Evolutionary conservation across 2,888 invertebrate species (phyloP), one percentile per base, ranked within the genome.

Genomic region (Actias luna): DNA sequence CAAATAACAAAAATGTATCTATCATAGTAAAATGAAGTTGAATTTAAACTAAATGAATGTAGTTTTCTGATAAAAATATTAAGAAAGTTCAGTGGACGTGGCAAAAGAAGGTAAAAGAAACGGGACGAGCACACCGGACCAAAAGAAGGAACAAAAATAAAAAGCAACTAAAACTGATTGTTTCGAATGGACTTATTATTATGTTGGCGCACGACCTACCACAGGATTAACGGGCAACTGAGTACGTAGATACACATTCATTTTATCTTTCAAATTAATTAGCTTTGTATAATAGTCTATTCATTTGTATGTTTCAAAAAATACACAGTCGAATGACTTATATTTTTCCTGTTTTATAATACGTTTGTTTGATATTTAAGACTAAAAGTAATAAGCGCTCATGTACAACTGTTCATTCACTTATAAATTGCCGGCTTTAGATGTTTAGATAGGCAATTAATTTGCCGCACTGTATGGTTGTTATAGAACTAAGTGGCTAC

Each of bases 161-260:
- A 78, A 71, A 77, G 29, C 22, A 36, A 33, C 35, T 35, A 73
- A 73, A 68, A 74, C 72, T 77, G 79, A 83, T 83, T 83, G 84
- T 83, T 86, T 83, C 81, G 82, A 85, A 85, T 83, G 84, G 82
- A 80, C 83, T 85, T 87, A 83, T 83, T 84, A 85, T 79, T 75
- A 80, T 78, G 80, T 76, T 76, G 72, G 77, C 68, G 68, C 70
- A 65, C 69, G 80, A 84, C 82, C 86, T 80, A 82, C 86, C 85
- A 81, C 85, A 76, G 67, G 69, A 74, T 67, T 63, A 65, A 69
- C 66, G 66, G 27, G 64, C 65, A 65, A 58, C 61, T 60, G 50
- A 59, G 60, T 67, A 71, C 59, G n/a, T 18, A 46, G 33, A 29
- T 25, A 57, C 42, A 57, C 22, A 29, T 25, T 42, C 42, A 57